These are phyloP conservation scores for Scaptodrosophila latifasciaeformis DNA, from an alignment of 2,888 invertebrate species.

Conservation along the genomic window DNA sequence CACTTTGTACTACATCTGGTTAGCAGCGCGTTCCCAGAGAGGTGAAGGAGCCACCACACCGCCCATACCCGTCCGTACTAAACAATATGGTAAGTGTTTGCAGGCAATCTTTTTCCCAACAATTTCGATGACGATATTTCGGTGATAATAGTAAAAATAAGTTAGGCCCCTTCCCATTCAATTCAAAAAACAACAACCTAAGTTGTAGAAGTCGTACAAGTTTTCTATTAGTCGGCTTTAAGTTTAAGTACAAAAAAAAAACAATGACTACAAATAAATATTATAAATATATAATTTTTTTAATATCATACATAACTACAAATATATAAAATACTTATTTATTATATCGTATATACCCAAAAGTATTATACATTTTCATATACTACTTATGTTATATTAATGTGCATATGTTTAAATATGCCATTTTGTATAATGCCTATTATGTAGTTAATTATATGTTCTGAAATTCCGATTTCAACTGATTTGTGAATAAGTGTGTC, in stretches of 20 bases:
- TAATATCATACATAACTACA: conserved; percentile 15
- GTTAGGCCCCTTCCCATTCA: conserved; percentile 29
- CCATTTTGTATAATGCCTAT: conserved; percentile 8
- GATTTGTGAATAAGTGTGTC: conserved; percentile 9
- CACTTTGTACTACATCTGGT: conserved; percentile 97
- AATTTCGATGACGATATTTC: no score
- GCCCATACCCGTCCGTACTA: conserved; percentile 94
- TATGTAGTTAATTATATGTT: conserved; percentile 54
- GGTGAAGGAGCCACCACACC: conserved; percentile 98
- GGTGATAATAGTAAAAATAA: conserved; percentile 27
- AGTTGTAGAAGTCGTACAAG: conserved; percentile 54
- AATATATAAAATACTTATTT: conserved; percentile 20
- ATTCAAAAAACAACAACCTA: conserved; percentile 22
- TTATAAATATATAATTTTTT: conserved; percentile 19
- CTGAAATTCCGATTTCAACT: conserved; percentile 18
- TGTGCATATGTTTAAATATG: conserved; percentile 14
- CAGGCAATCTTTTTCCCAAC: no score
- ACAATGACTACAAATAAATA: conserved; percentile 13
- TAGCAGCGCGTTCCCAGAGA: conserved; percentile 93
- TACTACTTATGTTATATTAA: conserved; percentile 8
- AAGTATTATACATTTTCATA: conserved; percentile 7
- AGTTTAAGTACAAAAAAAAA: conserved; percentile 39
- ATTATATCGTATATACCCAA: conserved; percentile 19
- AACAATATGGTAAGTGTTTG: conserved; percentile 94
- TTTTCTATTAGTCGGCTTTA: conserved; percentile 38